Conservation (phyloP, 2,797 vertebrate species). For the Zenarchopterus dispar region DNA sequence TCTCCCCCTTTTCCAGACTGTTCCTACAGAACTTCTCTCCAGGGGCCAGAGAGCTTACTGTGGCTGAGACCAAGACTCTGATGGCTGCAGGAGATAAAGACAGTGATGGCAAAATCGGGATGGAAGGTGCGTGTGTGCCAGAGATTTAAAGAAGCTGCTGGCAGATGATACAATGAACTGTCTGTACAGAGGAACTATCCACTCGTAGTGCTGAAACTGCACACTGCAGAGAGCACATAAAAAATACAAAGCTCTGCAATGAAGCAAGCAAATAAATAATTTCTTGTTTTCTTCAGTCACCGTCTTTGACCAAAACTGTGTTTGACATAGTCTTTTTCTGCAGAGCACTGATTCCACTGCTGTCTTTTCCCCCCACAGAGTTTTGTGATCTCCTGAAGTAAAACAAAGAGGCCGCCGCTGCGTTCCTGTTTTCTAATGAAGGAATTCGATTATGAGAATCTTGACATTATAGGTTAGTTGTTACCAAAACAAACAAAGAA, state of each 20-base stretch:
- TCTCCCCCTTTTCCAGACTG: constrained; percentile 50
- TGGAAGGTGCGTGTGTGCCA: constrained; percentile 64
- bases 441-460: constrained; percentile 15
- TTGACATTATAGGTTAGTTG: constrained; percentile 34
- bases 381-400: constrained; percentile 76
- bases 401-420: constrained; percentile 6
- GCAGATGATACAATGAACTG: constrained; percentile 4
- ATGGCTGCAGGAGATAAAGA: constrained; percentile 79
- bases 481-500: constrained; percentile 44
- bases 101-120: constrained; percentile 79
- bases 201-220: constrained; percentile 54
- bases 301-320: constrained; percentile 7
- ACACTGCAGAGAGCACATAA: constrained; percentile 11
- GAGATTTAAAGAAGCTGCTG: constrained; percentile 9
- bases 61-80: constrained; percentile 75
- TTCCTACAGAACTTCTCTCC: constrained; percentile 82
- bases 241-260: not conserved
- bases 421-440: constrained; percentile 17
- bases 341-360: constrained; percentile 13
- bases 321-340: constrained; percentile 9
- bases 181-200: constrained; percentile 51
- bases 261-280: constrained; percentile 8
- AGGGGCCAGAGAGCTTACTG: constrained; percentile 73
- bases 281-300: constrained; percentile 16
- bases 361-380: constrained; percentile 58